Percentiles rank a stretch among this genome's conserved stretches.
Evolutionary conservation across 2,888 invertebrate species (phyloP).

Genomic region (Papilio protenor): DNA sequence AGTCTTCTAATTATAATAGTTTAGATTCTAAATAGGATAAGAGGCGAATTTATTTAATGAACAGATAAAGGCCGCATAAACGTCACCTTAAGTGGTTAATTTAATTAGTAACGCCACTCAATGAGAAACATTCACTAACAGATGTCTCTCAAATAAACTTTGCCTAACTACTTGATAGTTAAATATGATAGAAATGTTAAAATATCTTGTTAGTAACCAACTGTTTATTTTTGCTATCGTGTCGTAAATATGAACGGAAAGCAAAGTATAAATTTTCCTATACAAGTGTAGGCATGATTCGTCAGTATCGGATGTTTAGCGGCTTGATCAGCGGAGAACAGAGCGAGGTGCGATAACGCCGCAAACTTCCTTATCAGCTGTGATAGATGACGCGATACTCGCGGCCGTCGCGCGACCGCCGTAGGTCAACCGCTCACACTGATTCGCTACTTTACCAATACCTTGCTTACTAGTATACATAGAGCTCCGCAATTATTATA

Average conservation of each 20-base stretch:
- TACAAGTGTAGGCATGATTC: conserved; percentile 8
- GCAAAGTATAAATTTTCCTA: background rate
- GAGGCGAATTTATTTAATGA: background rate
- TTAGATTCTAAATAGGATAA: background rate
- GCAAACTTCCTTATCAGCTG: conserved; percentile 42
- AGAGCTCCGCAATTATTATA: background rate
- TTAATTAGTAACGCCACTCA: background rate
- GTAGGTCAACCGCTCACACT: conserved; percentile 40
- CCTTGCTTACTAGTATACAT: background rate
- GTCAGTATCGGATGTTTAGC: conserved; percentile 25
- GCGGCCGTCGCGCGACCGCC: conserved; percentile 21
- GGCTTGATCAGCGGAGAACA: conserved; percentile 28
- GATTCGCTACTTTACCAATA: conserved; percentile 24
- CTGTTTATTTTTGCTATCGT: conserved; percentile 5
- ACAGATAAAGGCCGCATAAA: background rate
- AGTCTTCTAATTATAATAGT: background rate
- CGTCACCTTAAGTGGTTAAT: background rate
- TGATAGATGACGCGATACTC: conserved; percentile 42
- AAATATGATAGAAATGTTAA: background rate
- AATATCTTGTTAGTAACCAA: background rate
- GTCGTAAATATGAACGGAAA: background rate
- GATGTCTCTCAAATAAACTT: background rate
- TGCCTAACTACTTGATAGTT: background rate
- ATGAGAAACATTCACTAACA: background rate
- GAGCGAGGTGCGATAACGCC: conserved; percentile 41